These are phyloP conservation scores for Pachydiplax longipennis DNA, from an alignment of 2,888 invertebrate genomes.

Conservation along the genomic window DNA sequence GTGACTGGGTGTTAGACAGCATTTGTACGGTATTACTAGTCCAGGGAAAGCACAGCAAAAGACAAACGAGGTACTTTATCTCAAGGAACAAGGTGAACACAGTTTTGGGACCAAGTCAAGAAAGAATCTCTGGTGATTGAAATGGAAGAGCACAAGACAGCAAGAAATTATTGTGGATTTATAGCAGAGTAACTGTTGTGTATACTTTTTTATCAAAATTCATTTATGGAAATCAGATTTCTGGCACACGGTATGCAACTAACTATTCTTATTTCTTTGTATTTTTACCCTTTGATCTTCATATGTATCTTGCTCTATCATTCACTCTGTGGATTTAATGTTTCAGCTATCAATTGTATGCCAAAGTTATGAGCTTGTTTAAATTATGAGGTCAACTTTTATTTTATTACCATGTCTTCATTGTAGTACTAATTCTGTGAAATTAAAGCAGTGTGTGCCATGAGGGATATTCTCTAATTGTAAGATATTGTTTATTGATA, in stretches of 20 bases:
- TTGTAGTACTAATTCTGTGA: conserved; percentile 25
- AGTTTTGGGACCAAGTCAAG: conserved; percentile 41
- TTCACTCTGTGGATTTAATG: neutral
- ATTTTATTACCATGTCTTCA: conserved; percentile 6
- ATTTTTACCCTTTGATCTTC: conserved; percentile 22
- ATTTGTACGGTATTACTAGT: conserved; percentile 18
- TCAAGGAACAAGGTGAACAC: conserved; percentile 3
- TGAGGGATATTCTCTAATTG: conserved; percentile 29
- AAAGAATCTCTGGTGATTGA: conserved; percentile 15
- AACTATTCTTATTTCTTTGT: conserved; percentile 18
- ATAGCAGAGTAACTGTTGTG: conserved; percentile 29
- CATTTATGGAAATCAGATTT: conserved; percentile 14
- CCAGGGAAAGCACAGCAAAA: conserved; percentile 9
- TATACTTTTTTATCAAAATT: conserved; percentile 33
- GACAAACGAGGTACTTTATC: neutral
- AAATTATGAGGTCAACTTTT: conserved; percentile 24
- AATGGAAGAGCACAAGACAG: conserved; percentile 24
- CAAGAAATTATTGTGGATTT: conserved; percentile 14
- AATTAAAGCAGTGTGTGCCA: conserved; percentile 42
- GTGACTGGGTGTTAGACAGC: conserved; percentile 25
- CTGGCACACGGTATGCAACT: conserved; percentile 18
- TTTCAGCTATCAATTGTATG: conserved; percentile 37
- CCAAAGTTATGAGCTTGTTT: conserved; percentile 38
- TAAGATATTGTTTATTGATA: conserved; percentile 28
- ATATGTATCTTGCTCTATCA: conserved; percentile 30